phyloP scores from a whole-genome alignment of 1,140 invertebrate genomes.

The Arion vulgaris region DNA sequence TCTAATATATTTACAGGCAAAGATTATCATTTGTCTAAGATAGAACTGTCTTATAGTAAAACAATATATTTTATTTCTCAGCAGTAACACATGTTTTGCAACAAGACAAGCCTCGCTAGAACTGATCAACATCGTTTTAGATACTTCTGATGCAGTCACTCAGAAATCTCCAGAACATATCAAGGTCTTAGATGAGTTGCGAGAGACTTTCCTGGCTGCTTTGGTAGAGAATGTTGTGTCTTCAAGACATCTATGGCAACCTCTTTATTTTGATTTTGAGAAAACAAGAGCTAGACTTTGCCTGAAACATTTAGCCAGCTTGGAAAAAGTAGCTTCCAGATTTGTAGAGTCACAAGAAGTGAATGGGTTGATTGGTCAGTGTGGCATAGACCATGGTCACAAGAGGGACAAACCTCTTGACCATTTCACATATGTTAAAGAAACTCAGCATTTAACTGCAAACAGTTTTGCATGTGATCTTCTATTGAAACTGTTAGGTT shows the following conservation, averaged over 20 bases:
- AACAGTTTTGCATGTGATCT: neutral
- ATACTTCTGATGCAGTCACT: neutral
- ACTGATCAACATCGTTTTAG: constrained; percentile 18
- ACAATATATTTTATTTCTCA: too few relatives aligned
- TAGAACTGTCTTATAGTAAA: too few relatives aligned
- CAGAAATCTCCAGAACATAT: neutral
- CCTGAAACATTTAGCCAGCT: constrained; percentile 24
- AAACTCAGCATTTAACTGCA: neutral
- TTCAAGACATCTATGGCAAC: neutral
- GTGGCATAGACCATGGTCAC: neutral
- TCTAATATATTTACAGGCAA: too few relatives aligned
- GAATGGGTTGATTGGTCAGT: neutral
- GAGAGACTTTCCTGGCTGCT: neutral
- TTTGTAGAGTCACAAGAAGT: too few relatives aligned
- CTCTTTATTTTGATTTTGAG: constrained; percentile 22
- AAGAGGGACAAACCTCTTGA: neutral
- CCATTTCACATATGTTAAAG: neutral
- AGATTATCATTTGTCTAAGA: too few relatives aligned
- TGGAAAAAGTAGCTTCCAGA: neutral
- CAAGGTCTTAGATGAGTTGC: neutral
- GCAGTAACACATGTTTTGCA: constrained; percentile 33
- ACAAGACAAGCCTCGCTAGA: constrained; percentile 21
- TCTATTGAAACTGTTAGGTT: constrained; percentile 39
- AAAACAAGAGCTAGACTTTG: constrained; percentile 28
- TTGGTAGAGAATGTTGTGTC: neutral